Evolutionary conservation across 2,113 vertebrate genomes (phyloP).

Genomic region (Scortum barcoo): DNA sequence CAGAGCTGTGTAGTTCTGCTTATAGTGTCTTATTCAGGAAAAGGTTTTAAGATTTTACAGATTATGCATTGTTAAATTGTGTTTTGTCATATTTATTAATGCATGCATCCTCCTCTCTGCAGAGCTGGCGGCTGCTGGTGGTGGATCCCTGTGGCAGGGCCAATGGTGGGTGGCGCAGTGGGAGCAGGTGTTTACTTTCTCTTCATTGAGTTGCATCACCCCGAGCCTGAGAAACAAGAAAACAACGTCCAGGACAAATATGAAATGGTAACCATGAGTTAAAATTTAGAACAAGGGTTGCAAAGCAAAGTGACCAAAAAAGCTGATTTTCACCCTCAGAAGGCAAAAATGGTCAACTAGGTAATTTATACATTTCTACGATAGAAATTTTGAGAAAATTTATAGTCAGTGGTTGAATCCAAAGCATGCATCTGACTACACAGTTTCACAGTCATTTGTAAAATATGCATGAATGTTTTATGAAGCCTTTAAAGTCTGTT

Average conservation of each 20-base stretch:
- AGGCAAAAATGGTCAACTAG: neutral
- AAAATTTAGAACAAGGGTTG: slow-evolving; percentile 39
- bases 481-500: slow-evolving; percentile 41
- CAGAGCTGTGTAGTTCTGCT: neutral
- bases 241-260: slow-evolving; percentile 88
- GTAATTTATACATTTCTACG: slow-evolving; percentile 38
- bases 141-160: slow-evolving; percentile 95
- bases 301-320: neutral
- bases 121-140: slow-evolving; percentile 94
- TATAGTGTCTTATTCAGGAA: neutral
- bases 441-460: slow-evolving; percentile 28
- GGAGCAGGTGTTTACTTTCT: slow-evolving; percentile 89
- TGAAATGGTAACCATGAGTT: slow-evolving; percentile 88
- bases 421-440: slow-evolving; percentile 12
- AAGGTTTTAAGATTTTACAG: neutral
- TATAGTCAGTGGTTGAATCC: neutral
- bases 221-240: slow-evolving; percentile 71
- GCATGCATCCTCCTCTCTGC: slow-evolving; percentile 38
- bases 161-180: slow-evolving; percentile 89
- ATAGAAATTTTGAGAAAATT: neutral
- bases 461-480: slow-evolving; percentile 42
- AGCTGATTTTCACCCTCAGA: slow-evolving; percentile 11
- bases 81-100: slow-evolving; percentile 8
- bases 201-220: slow-evolving; percentile 93
- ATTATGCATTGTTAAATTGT: neutral